A percentile compares a stretch with the other conserved stretches of the same genome.
Conservation (phyloP, 2,113 vertebrate genomes). For the Thalassoma bifasciatum region DNA sequence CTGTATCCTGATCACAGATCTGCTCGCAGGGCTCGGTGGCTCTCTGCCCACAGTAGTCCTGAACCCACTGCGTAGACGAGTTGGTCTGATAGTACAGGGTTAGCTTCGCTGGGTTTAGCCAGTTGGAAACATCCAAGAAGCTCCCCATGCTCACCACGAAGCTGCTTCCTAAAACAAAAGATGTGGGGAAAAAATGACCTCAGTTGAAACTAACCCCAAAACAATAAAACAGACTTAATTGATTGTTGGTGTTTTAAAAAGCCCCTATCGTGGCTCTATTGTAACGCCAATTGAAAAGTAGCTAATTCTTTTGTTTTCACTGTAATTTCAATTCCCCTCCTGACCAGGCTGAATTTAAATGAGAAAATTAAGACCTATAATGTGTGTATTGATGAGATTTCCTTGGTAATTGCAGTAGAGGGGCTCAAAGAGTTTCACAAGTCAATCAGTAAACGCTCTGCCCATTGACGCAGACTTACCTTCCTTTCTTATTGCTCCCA, state of each 20-base stretch:
- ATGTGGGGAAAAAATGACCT: not conserved
- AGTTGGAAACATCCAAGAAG: constrained; percentile 96
- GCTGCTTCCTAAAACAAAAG: constrained; percentile 89
- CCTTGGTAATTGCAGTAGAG: constrained; percentile 70
- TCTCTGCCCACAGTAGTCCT: constrained; percentile 95
- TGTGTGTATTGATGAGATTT: constrained; percentile 69
- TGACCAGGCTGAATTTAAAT: constrained; percentile 70
- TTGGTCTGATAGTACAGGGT: constrained; percentile 97
- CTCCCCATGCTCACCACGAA: constrained; percentile 97
- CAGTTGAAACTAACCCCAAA: constrained; percentile 1
- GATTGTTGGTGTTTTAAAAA: constrained; percentile 27
- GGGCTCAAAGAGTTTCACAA: constrained; percentile 69
- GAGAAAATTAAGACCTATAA: constrained; percentile 72
- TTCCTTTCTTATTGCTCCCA: constrained; percentile 71
- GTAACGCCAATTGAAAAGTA: constrained; percentile 44
- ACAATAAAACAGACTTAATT: not conserved
- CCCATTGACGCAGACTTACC: constrained; percentile 67
- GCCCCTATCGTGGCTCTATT: constrained; percentile 4
- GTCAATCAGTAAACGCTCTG: constrained; percentile 70
- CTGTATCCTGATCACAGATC: constrained; percentile 94
- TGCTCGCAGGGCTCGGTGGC: constrained; percentile 96
- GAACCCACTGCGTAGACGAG: constrained; percentile 92
- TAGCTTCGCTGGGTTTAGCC: constrained; percentile 97
- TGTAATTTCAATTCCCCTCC: constrained; percentile 62
- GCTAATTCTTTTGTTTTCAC: constrained; percentile 58